Percentiles rank a stretch among this genome's conserved stretches.
Conservation (phyloP, 1,140 invertebrate genomes). For the Diorhabda sublineata region DNA sequence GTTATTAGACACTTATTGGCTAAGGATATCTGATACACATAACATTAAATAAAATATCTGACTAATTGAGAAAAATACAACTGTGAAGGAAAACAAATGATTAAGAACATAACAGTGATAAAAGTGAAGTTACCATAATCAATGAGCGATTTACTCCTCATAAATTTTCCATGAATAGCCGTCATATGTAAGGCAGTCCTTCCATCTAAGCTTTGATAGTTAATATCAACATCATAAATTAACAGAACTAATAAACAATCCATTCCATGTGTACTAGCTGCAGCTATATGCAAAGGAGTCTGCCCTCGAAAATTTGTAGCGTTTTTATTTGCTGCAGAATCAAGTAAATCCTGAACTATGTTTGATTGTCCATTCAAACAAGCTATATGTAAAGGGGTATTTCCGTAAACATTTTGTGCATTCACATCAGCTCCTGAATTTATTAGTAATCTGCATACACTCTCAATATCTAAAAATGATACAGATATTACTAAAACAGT, state of each 20-base stretch:
- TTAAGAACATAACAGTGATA: background rate
- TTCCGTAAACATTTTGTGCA: constrained; percentile 57
- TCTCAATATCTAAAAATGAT: constrained; percentile 45
- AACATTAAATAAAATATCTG: too few relatives aligned
- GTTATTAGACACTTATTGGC: too few relatives aligned
- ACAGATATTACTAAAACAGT: background rate
- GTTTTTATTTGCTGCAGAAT: constrained; percentile 49
- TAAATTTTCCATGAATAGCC: constrained; percentile 62
- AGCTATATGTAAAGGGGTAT: constrained; percentile 61
- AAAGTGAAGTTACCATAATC: constrained; percentile 41
- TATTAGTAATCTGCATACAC: constrained; percentile 48
- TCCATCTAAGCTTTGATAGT: constrained; percentile 57
- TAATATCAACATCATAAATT: constrained; percentile 53
- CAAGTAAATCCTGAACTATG: constrained; percentile 52
- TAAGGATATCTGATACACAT: too few relatives aligned
- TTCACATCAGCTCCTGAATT: constrained; percentile 56
- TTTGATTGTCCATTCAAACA: constrained; percentile 59
- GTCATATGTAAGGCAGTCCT: constrained; percentile 66
- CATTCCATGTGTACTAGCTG: constrained; percentile 59
- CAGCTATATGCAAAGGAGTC: constrained; percentile 63
- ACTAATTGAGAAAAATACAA: too few relatives aligned
- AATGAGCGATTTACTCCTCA: constrained; percentile 58
- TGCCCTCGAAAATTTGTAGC: constrained; percentile 50
- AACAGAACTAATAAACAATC: constrained; percentile 58
- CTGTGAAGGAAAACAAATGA: too few relatives aligned